A percentile compares a stretch with the other conserved stretches of the same genome.
phyloP scores from a whole-genome alignment of 1,140 invertebrate genomes.

The Drosophila teissieri region DNA sequence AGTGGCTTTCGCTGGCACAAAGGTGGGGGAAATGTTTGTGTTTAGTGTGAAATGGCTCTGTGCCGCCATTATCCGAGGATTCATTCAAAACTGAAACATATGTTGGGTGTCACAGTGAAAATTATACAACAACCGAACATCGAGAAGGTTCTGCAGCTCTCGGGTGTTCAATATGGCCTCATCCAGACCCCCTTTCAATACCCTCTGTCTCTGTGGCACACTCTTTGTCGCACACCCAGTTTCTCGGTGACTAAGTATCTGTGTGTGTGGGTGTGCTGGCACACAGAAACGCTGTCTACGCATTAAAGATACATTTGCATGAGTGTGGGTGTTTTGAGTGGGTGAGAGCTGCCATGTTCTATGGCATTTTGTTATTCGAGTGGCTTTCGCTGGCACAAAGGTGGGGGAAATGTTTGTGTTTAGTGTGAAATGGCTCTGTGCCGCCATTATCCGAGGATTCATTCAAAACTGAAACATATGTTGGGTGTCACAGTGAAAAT shows the following conservation, averaged over 20 bases:
- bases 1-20: slow-evolving; percentile 18
- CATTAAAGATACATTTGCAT: slow-evolving; percentile 70
- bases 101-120: slow-evolving; percentile 73
- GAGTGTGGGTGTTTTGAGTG: slow-evolving; percentile 19
- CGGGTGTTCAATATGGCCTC: slow-evolving; percentile 22
- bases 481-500: slow-evolving; percentile 72
- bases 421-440: slow-evolving; percentile 67
- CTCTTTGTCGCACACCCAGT: too few relatives aligned
- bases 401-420: slow-evolving; percentile 61
- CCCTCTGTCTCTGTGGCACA: too few relatives aligned
- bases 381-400: slow-evolving; percentile 11
- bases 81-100: slow-evolving; percentile 76
- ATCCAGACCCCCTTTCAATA: slow-evolving; percentile 2
- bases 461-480: slow-evolving; percentile 76
- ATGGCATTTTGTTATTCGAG: slow-evolving; percentile 15
- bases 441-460: slow-evolving; percentile 65
- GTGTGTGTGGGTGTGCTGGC: slow-evolving; percentile 22
- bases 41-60: slow-evolving; percentile 69
- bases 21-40: slow-evolving; percentile 55
- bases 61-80: slow-evolving; percentile 62
- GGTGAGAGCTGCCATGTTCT: slow-evolving; percentile 7
- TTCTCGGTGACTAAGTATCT: too few relatives aligned
- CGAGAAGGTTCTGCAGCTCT: not conserved
- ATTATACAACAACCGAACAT: slow-evolving; percentile 27
- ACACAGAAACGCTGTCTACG: slow-evolving; percentile 52